A percentile compares a stretch with the other conserved stretches of the same genome.
These are phyloP conservation scores for Diaperis boleti DNA, from an alignment of 2,888 invertebrate species.

Conservation along the genomic window DNA sequence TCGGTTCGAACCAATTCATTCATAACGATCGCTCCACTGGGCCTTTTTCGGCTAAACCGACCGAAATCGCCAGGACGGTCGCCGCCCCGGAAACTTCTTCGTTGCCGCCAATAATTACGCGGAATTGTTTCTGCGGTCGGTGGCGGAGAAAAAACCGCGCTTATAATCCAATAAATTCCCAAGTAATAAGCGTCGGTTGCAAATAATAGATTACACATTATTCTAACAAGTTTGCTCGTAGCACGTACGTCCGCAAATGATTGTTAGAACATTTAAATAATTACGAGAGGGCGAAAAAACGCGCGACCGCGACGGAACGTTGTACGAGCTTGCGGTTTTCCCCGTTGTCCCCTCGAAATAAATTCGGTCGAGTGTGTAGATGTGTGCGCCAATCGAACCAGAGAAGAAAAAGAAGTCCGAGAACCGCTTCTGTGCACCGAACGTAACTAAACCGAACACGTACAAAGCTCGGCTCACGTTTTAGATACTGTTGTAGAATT, in stretches of 20 bases:
- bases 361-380: too few relatives aligned
- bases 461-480: conserved; percentile 49
- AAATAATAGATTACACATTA: conserved; percentile 27
- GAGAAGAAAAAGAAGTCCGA: conserved; percentile 28
- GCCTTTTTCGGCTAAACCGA: too few relatives aligned
- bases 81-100: too few relatives aligned
- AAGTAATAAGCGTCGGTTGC: conserved; percentile 28
- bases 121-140: too few relatives aligned
- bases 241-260: conserved; percentile 16
- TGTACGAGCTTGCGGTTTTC: conserved; percentile 20
- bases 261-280: conserved; percentile 32
- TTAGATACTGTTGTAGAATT: conserved; percentile 51
- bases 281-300: conserved; percentile 25
- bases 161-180: conserved; percentile 31
- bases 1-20: conserved; percentile 15
- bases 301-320: conserved; percentile 22
- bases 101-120: too few relatives aligned
- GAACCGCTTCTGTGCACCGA: conserved; percentile 31
- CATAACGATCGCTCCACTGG: conserved; percentile 1
- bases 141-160: conserved; percentile 5
- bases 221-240: conserved; percentile 15
- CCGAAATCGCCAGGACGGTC: too few relatives aligned
- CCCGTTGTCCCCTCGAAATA: conserved; percentile 11
- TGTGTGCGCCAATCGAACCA: too few relatives aligned
- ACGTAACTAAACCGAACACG: conserved; percentile 42